Base-by-base conservation (phyloP, 92 coral and sea anemone species). In the Meandrina meandrites region DNA sequence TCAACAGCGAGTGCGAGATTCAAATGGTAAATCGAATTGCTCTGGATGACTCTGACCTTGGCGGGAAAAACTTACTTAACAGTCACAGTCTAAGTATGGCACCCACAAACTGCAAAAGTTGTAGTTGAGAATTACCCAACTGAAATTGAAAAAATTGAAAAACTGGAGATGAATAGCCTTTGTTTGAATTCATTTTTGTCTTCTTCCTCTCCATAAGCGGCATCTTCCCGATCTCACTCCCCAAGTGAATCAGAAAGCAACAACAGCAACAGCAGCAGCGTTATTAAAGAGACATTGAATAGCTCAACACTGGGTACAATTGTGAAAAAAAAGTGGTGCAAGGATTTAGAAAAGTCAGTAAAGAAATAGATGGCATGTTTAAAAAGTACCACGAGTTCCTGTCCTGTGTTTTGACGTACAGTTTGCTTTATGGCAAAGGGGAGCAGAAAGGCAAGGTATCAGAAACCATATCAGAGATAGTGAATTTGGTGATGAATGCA, bases 41-140 rank as follows among this genome's bases (percentile, higher is more conserved):
- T 53, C 73, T 35, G 14, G 54, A 50, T 21, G 78, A 57, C 19
- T 56, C 34, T 79, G 57, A 56, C 70, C 42, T 77, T 28, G 47
- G 89, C 84, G n/a, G 83, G 79, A 86, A 86, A 84, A 76, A 13
- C 54, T n/a, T n/a, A n/a, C n/a, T n/a, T n/a, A n/a, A n/a, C n/a
- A n/a, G n/a, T 51, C 31, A 28, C 19, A 27, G 16, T 27, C 17
- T 58, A 15, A 53, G 22, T 35, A 15, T 82, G 73, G 57, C 57
- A 13, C 86, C 70, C 54, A 51, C 34, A 82, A 84, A 76, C 27
- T 84, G 81, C 56, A 75, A 62, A 30, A 54, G 35, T 42, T 51
- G 60, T 37, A 84, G 81, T 75, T 58, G 24, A 76, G 81, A 84
- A 86, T 76, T 27, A 62, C 75, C 17, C 45, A 78, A 32, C 82